These are phyloP conservation scores for Keiferia lycopersicella DNA, from an alignment of 2,888 invertebrate species.

Conservation along the genomic window DNA sequence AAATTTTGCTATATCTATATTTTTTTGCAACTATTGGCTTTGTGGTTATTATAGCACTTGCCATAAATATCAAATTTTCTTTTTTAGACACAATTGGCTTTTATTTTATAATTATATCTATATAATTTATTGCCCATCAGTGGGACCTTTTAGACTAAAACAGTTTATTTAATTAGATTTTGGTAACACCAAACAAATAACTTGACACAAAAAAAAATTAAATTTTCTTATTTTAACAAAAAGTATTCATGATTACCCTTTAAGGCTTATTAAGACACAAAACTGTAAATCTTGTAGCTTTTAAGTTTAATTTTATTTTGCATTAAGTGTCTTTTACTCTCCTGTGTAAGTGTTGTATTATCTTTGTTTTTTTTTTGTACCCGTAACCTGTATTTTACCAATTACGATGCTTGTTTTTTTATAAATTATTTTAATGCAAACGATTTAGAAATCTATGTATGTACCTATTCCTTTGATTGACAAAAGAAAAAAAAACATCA, in stretches of 20 bases:
- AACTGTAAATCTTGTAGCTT: constrained; percentile 47
- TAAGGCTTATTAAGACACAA: constrained; percentile 44
- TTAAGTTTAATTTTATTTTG: constrained; percentile 46
- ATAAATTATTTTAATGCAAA: too few relatives aligned
- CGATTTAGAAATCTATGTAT: neutral
- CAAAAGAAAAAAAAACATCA: too few relatives aligned
- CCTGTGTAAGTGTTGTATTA: constrained; percentile 46
- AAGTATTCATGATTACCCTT: constrained; percentile 41
- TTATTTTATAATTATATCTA: neutral
- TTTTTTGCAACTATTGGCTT: neutral
- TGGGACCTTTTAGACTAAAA: too few relatives aligned
- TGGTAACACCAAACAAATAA: too few relatives aligned
- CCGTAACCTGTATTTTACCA: too few relatives aligned
- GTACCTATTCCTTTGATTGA: too few relatives aligned
- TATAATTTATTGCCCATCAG: too few relatives aligned
- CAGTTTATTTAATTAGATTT: too few relatives aligned
- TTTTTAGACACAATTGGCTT: too few relatives aligned
- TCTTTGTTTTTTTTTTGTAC: neutral
- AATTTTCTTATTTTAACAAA: neutral
- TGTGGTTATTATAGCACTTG: neutral
- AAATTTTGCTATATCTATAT: constrained; percentile 22
- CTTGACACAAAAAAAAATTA: too few relatives aligned
- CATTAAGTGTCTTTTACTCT: constrained; percentile 41
- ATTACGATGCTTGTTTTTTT: neutral
- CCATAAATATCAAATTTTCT: too few relatives aligned